Base-by-base conservation (phyloP, 2,888 invertebrate species). In the Megastigmus dorsalis region DNA sequence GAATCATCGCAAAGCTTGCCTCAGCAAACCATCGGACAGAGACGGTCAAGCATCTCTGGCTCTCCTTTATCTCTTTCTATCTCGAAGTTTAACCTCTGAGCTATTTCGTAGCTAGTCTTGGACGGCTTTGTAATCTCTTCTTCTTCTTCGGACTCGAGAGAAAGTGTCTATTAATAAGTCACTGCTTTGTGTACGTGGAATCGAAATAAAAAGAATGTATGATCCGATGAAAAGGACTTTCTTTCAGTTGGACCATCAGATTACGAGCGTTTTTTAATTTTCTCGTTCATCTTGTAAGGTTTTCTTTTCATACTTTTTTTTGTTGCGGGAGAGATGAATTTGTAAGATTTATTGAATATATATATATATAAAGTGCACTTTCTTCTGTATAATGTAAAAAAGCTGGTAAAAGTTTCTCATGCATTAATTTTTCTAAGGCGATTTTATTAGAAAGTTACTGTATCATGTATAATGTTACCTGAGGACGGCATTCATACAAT, bases 131-230 rank as follows among this genome's bases (percentile, higher is more conserved):
- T 45, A 7, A 45, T 45, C 36, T n/a, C n/a, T n/a, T n/a, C n/a
- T n/a, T n/a, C n/a, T n/a, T 23, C 23, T 26, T 30, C 13, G 43
- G 36, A 36, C 9, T 6, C 33, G 38, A 55, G 45, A 45, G 67
- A 67, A 67, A 67, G 67, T 67, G 36, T 48, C 67, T 57, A 48
- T 48, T 48, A 48, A 67, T 55, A 57, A 41, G 23, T 38, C 33
- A 33, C 9, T 9, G 45, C 15, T 15, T 45, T 50, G 50, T 50
- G 50, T 23, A 23, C 18, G 2, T 10, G 38, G 13, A 33, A 6
- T 6, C 33, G 33, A 33, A 2, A 7, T 38, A 38, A 2, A 38
- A 38, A 38, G 38, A 38, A 10, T n/a, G n/a, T n/a, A 10, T 10
- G 13, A 38, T 28, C n/a, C 13, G 33, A 15, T 18, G 28, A 33